A percentile compares a stretch with the other conserved stretches of the same genome.
These are phyloP conservation scores for Lepus timidus DNA, from an alignment of 2,113 vertebrate species.

Conservation along the genomic window DNA sequence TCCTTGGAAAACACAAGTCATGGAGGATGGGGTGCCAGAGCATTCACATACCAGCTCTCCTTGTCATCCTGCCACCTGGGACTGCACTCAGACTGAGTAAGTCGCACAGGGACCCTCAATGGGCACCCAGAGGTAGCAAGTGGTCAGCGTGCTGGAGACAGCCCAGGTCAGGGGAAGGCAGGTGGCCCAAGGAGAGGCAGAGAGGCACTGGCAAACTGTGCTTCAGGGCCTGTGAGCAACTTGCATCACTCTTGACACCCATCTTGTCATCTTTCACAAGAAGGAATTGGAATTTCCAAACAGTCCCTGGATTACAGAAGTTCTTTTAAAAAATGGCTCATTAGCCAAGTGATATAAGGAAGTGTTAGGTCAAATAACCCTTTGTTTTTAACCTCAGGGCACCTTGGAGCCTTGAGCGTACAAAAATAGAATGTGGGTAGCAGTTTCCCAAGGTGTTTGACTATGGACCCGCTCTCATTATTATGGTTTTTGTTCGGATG, in stretches of 20 bases:
- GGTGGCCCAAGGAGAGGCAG: not conserved
- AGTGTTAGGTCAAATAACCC: not conserved
- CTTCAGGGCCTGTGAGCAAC: not conserved
- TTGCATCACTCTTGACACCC: fast-evolving
- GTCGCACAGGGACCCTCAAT: not conserved
- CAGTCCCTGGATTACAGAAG: not conserved
- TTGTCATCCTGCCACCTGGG: too few species aligned
- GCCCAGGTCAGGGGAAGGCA: not conserved
- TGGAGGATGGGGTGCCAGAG: too few species aligned
- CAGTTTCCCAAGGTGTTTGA: not conserved
- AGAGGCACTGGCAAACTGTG: not conserved
- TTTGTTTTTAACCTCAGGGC: not conserved
- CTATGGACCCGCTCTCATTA: not conserved
- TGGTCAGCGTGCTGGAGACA: not conserved
- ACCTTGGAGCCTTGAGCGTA: not conserved
- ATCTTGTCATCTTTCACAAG: not conserved
- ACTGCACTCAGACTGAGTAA: not conserved
- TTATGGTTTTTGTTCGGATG: not conserved
- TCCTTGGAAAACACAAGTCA: fast-evolving
- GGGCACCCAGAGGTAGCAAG: not conserved
- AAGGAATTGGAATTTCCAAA: constrained; percentile 37
- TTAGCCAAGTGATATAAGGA: not conserved
- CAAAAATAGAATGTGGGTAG: not conserved
- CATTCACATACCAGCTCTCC: not conserved
- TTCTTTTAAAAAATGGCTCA: not conserved